Evolutionary conservation across 2,113 vertebrate species (phyloP), one percentile per base, ranked within the genome.

Genomic region (Chloropsis hardwickii): DNA sequence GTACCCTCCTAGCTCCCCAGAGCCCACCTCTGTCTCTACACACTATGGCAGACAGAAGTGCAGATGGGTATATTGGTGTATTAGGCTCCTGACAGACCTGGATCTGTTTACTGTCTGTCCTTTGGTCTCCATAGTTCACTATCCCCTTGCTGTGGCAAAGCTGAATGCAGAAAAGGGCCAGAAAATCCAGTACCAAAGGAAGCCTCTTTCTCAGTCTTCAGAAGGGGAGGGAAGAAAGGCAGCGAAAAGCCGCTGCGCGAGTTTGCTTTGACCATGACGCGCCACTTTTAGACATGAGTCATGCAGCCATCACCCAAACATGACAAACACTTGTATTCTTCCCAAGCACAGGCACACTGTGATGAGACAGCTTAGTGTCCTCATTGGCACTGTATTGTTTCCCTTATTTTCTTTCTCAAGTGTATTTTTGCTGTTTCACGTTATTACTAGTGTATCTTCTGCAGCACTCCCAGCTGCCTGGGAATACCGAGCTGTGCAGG

Each of bases 221-320:
- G 19, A 2, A 2, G 4, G n/a, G 14, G 28, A 72, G 76, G 64
- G 72, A 70, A 58, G 51, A 40, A 77, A 62, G 47, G 67, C 54
- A 24, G 62, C 29, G 3, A 12, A 13, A 77, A 90, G 62, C 66
- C 0, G 1, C 66, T 9, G 62, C 8, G 17, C 42, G 3, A 40
- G 29, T 79, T 65, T 37, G 76, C 91, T 93, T 35, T 86, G 86
- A 18, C 88, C 72, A 18, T 48, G 88, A 83, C 74, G 14, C 76
- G 51, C 60, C 80, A 2, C 40, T 62, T 84, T 31, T 22, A 81
- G 67, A 62, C 61, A 9, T 81, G 94, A 97, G 72, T 95, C 91
- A 93, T 25, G 29, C 85, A 86, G 72, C 58, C 94, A 40, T 86
- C 92, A 83, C 86, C 88, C 88, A 92, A 91, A 96, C 92, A 93